Base-by-base conservation (phyloP, 2,888 invertebrate species). In the Dryobotodes eremita region DNA sequence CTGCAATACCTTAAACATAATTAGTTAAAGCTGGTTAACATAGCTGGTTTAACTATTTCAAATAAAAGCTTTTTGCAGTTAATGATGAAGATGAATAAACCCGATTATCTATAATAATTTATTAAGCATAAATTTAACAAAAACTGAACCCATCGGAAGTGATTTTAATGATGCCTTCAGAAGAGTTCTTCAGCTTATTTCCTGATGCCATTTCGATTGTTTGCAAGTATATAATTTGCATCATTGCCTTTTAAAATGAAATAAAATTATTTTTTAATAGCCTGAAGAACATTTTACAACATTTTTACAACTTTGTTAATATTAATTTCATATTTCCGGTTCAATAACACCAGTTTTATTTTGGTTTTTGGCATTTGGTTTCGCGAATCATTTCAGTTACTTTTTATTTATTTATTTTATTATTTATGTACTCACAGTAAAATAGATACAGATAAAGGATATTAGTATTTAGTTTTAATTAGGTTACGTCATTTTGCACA, bases 151-250 rank as follows among this genome's bases (percentile, higher is more conserved):
- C 11, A 57, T 71, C 71, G 71, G 79, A 84, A 84, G 57, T 62
- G 46, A 50, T n/a, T 59, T 42, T 78, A 61, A 78, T 77, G 55
- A 83, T 69, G 36, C 84, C 65, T 62, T 71, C 26, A 13, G 15
- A 53, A 55, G 6, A 64, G 8, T 48, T 71, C 8, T 70, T 50
- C 42, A 26, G 2, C 26, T 61, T 70, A 59, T 74, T 82, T 82
- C 80, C 85, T 80, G 80, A 4, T 80, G 70, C 70, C 26, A 71
- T 57, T 79, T 66, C 20, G 7, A 66, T 66, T 84, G 61, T 79
- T 57, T 66, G 36, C 42, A 61, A 62, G 46, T 23, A 20, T 72
- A 36, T 69, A 61, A 79, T 70, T 80, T 66, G 65, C 23, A 53
- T 55, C 42, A 20, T 48, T 71, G 73, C 61, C 73, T 79, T 79